These are phyloP conservation scores for Drosophila suboccidentalis DNA, from an alignment of 2,888 invertebrate genomes.

Conservation along the genomic window DNA sequence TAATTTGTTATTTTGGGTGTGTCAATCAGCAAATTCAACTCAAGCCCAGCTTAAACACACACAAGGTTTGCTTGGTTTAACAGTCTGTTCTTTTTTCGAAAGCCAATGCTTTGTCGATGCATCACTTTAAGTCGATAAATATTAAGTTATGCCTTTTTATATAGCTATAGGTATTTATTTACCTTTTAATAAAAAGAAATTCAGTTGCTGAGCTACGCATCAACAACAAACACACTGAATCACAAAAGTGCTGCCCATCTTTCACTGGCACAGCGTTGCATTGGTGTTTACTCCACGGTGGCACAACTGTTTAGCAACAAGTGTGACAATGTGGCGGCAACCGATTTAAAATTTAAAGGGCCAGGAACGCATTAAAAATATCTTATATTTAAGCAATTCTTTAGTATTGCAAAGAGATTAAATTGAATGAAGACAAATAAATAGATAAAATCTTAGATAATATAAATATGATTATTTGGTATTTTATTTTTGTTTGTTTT, in stretches of 20 bases:
- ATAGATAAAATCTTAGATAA: too few species aligned
- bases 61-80: not conserved
- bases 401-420: conserved; percentile 6
- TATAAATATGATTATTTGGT: too few species aligned
- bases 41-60: conserved; percentile 52
- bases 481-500: too few species aligned
- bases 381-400: too few species aligned
- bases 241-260: conserved; percentile 46
- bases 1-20: conserved; percentile 75
- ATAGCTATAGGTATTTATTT: conserved; percentile 36
- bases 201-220: conserved; percentile 53
- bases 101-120: not conserved
- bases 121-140: too few species aligned
- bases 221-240: conserved; percentile 61
- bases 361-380: conserved; percentile 22
- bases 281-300: not conserved
- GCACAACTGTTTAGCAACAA: conserved; percentile 41
- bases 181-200: conserved; percentile 44
- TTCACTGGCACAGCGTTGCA: conserved; percentile 25
- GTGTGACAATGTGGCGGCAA: not conserved
- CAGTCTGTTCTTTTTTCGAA: not conserved
- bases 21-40: conserved; percentile 32
- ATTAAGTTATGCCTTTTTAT: not conserved
- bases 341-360: conserved; percentile 4
- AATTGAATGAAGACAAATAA: too few species aligned